Percentiles rank a stretch among this genome's conserved stretches.
These are phyloP conservation scores for Bombus terrestris DNA, from an alignment of 1,140 invertebrate species.

Conservation along the genomic window DNA sequence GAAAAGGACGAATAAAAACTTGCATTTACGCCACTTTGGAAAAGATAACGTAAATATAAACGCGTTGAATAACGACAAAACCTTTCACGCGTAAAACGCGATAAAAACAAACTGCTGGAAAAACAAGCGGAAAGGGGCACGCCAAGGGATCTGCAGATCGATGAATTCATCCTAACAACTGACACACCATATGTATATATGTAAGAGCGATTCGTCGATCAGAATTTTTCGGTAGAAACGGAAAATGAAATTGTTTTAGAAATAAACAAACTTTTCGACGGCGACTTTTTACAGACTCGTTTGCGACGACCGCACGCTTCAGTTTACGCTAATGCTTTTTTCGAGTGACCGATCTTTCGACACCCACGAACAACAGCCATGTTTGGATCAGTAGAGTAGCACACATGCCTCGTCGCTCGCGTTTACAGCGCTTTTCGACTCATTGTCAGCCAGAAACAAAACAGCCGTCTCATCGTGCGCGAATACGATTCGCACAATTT, in stretches of 20 bases:
- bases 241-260: not conserved
- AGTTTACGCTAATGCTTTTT: conserved; percentile 27
- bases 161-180: not conserved
- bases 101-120: too few relatives aligned
- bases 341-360: not conserved
- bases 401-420: not conserved
- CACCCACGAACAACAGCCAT: not conserved
- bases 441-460: not conserved
- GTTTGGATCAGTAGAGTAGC: conserved; percentile 20
- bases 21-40: too few relatives aligned
- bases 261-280: not conserved
- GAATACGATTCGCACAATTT: not conserved
- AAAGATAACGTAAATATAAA: too few relatives aligned
- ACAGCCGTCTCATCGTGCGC: not conserved
- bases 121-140: too few relatives aligned
- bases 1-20: too few relatives aligned
- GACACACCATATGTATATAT: not conserved
- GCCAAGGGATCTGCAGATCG: too few relatives aligned
- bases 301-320: not conserved
- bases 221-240: not conserved
- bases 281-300: not conserved
- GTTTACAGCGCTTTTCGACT: not conserved
- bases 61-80: too few relatives aligned
- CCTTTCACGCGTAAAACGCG: too few relatives aligned
- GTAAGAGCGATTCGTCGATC: too few relatives aligned